Evolutionary conservation across 2,888 invertebrate genomes (phyloP), one percentile per base, ranked within the genome.

Genomic region (Germaria angustata): DNA sequence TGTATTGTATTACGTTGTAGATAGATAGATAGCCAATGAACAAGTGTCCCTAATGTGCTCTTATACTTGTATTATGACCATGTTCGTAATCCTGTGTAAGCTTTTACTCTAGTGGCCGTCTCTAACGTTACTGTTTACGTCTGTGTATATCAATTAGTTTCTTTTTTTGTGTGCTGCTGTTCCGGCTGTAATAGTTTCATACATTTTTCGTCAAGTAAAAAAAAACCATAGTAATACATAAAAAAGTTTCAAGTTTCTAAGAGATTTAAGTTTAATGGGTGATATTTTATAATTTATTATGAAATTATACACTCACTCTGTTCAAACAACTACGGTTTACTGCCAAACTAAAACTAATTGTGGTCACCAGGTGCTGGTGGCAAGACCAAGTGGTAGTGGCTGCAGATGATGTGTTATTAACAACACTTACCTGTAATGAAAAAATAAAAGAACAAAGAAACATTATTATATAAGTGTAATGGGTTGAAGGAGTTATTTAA

Each of bases 221-320:
- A 57, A 51, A 11, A 11, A 1, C 11, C 7, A 24, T n/a, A 49
- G 32, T 11, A 20, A 32, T 3, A 0, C 15, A 28, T 9, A 61
- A 57, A 57, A 57, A 57, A 59, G 24, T 59, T 59, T 39, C 41
- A 22, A 61, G 53, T 51, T 76, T 59, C 80, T 39, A 49, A 32
- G 28, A 75, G 73, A 81, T 75, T 81, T 81, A 69, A 65, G 24
- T 73, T 73, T 81, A 68, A 81, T 78, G 81, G 81, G 73, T 81
- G 73, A 81, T 81, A 81, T 78, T 81, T 81, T 78, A 78, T 65
- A 81, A 81, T 78, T 81, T 81, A 81, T 81, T 75, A 59, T 49
- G 63, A 53, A 78, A 61, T 78, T 81, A 80, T 80, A 49, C 41
- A 75, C 73, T 59, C 39, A 22, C 36, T 13, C 44, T 20, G 5